Evolutionary conservation across 2,888 invertebrate genomes (phyloP).

Genomic region (Petrophora chlorosata): DNA sequence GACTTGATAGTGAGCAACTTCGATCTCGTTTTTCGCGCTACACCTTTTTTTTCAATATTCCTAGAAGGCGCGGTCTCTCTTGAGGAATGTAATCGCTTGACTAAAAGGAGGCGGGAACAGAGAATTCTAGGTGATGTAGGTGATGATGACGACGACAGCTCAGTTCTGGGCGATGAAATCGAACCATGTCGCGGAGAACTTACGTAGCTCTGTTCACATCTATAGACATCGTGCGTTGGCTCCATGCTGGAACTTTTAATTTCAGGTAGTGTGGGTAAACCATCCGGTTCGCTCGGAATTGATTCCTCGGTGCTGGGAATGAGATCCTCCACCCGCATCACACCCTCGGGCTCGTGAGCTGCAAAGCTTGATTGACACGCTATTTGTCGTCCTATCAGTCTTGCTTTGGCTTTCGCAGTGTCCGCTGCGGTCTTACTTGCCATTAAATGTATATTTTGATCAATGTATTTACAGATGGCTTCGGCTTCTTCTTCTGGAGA

Average conservation of each 20-base stretch:
- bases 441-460: conserved; percentile 58
- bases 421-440: conserved; percentile 56
- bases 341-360: conserved; percentile 62
- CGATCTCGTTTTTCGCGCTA: conserved; percentile 30
- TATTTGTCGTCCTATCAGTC: conserved; percentile 52
- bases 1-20: conserved; percentile 54
- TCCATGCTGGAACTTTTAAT: conserved; percentile 41
- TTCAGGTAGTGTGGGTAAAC: conserved; percentile 58
- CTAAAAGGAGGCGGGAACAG: conserved; percentile 56
- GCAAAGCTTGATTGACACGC: conserved; percentile 54
- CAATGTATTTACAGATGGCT: conserved; percentile 67
- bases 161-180: conserved; percentile 47
- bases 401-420: conserved; percentile 61
- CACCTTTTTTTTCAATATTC: conserved; percentile 29
- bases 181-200: conserved; percentile 65
- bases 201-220: conserved; percentile 60
- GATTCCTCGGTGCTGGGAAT: conserved; percentile 34
- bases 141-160: conserved; percentile 56
- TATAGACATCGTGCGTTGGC: conserved; percentile 48
- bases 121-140: conserved; percentile 56
- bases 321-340: conserved; percentile 44
- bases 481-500: conserved; percentile 68
- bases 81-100: conserved; percentile 45
- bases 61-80: conserved; percentile 42
- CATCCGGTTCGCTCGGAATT: conserved; percentile 46